Evolutionary conservation across 2,113 vertebrate genomes (phyloP), one percentile per base, ranked within the genome.

Genomic region (Desmodus rotundus): DNA sequence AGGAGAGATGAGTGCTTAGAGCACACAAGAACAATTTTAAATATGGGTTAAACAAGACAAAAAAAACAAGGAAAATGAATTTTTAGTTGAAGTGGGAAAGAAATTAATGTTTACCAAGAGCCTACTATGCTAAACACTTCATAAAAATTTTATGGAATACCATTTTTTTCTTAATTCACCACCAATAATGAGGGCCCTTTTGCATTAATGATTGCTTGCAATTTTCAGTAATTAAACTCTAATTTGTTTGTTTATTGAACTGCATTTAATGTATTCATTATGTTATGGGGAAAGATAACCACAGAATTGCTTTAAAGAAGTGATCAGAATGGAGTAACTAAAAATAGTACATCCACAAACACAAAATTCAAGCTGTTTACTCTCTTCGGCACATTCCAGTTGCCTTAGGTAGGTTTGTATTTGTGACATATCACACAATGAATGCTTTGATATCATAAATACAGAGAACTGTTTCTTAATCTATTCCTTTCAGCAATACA

Each of bases 241-340:
- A 80, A 70, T 81, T 84, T 84, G 65, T 92, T 45, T 80, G 38
- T 76, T 91, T 95, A 54, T 54, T 88, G 58, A 94, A 33, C 17
- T 72, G 6, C 6, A 86, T 76, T 65, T 95, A 91, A 83, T 68
- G 11, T 52, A 78, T 65, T 65, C 47, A 31, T 50, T 82, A 73
- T 41, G 11, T 36, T 81, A 76, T 33, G 7, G 24, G 31, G 52
- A 13, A 91, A 96, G 8, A 50, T 52, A 54, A 96, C 10, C 9
- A 58, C 7, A 31, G 28, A 9, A 52, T 63, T 80, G 82, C 67
- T n/a, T 56, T 87, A 38, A 91, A 80, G 9, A 91, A 54, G 36
- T 88, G 14, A 82, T 91, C 13, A 89, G 47, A 73, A 97, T 63
- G 43, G 91, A 38, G 68, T 36, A 92, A 76, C 70, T 91, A 70